Percentiles rank a stretch among this genome's conserved stretches.
Evolutionary conservation across 35 echinoderm and acorn worm genomes (phyloP).

Genomic region (Eucidaris tribuloides): DNA sequence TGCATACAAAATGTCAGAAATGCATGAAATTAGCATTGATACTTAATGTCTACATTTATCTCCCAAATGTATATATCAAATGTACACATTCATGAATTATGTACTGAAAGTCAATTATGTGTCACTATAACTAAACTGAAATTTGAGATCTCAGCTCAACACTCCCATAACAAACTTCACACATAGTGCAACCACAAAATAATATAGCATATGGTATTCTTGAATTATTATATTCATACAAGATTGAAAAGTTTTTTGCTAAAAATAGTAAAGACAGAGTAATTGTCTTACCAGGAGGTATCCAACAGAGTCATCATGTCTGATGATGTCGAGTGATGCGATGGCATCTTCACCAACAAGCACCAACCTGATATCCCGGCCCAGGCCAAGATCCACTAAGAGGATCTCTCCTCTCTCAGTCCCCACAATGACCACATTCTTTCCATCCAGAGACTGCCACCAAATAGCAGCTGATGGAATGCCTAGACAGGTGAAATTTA

Average conservation of each 20-base stretch:
- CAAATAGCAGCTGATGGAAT: conserved; percentile 22
- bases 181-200: too few species aligned
- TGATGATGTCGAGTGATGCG: neutral
- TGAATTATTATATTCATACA: neutral
- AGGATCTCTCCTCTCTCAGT: conserved; percentile 50
- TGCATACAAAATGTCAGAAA: too few species aligned
- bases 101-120: too few species aligned
- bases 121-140: too few species aligned
- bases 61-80: too few species aligned
- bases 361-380: conserved; percentile 19
- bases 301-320: conserved; percentile 22
- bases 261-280: neutral
- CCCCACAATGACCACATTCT: conserved; percentile 27
- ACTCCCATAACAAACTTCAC: too few species aligned
- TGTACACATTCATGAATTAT: too few species aligned
- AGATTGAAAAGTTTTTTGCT: neutral
- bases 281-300: conserved; percentile 40
- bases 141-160: too few species aligned
- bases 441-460: conserved; percentile 40
- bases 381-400: conserved; percentile 31
- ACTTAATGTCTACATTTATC: too few species aligned
- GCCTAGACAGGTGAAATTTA: too few species aligned
- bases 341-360: conserved; percentile 46
- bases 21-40: too few species aligned
- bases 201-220: too few species aligned